Base-by-base conservation (phyloP, 2,113 vertebrate species). In the Bubo bubo region DNA sequence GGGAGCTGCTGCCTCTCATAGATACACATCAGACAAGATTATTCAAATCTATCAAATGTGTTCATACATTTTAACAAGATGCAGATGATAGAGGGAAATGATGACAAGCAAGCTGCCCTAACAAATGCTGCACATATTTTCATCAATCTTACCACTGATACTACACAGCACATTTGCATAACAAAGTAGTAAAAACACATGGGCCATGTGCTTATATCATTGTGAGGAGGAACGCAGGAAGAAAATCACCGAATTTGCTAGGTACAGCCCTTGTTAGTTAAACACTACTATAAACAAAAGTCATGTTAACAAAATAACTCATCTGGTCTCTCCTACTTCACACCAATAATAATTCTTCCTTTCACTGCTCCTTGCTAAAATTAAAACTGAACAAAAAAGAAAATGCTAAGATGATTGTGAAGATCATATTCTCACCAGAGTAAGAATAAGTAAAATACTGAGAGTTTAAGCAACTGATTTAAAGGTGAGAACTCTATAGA, bases 101-200 rank as follows among this genome's bases (percentile, higher is more conserved):
- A 75, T 32, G 66, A 58, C 58, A 88, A 74, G 82, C 74, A 83
- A 93, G 79, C 79, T 94, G 64, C 88, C 82, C 92, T 92, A 94
- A 83, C 79, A 73, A 73, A 93, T 37, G 53, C 85, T 73, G 45
- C 50, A 74, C 55, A 10, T 64, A 80, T 84, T 94, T 91, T 92
- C 75, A 66, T 60, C 86, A 28, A 8, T 50, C 62, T 76, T 60
- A 62, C 4, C 37, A 55, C 4, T 55, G 79, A 76, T 71, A 60
- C 30, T 88, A 47, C 32, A 27, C 14, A 62, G 59, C 18, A 63
- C 9, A 82, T 90, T 92, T 94, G 72, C 82, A 93, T 82, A 88
- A 85, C 87, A 66, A 96, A 93, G 87, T 30, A 22, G 23, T 50
- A 58, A 79, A 83, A 79, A 34, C 21, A 62, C 17, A 10, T 3